These are phyloP conservation scores for Acyrthosiphon pisum DNA, from an alignment of 1,140 invertebrate genomes.

Conservation along the genomic window DNA sequence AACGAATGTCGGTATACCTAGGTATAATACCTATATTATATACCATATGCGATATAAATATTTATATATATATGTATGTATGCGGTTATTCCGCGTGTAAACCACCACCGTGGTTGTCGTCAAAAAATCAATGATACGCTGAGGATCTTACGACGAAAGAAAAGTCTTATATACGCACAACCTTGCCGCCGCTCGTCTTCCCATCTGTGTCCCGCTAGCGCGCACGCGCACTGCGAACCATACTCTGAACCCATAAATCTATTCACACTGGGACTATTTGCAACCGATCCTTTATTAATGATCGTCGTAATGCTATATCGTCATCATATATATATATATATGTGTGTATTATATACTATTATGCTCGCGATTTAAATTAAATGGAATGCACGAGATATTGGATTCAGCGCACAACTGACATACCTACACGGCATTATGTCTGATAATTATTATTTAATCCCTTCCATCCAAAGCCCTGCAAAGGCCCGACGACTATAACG, in stretches of 20 bases:
- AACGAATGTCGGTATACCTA: background rate
- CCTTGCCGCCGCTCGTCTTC: too few relatives aligned
- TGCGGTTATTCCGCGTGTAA: background rate
- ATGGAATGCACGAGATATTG: background rate
- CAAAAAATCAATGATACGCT: background rate
- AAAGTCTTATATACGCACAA: background rate
- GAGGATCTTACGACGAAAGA: background rate
- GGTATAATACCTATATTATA: too few relatives aligned
- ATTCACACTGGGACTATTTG: background rate
- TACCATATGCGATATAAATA: background rate
- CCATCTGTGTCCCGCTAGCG: too few relatives aligned
- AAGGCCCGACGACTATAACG: too few relatives aligned
- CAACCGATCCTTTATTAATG: slow-evolving; percentile 18
- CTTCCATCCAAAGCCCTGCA: background rate
- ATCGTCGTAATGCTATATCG: background rate
- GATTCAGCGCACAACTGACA: background rate
- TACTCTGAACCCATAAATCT: slow-evolving; percentile 18
- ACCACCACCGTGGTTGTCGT: background rate
- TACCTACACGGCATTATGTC: background rate
- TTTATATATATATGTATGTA: background rate
- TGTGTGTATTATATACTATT: background rate
- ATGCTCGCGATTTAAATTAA: background rate
- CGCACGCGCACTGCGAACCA: background rate
- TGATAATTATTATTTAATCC: slow-evolving; percentile 28
- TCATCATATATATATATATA: background rate